A percentile compares a stretch with the other conserved stretches of the same genome.
phyloP scores from a whole-genome alignment of 1,140 invertebrate species.

The Heliconius hewitsoni region DNA sequence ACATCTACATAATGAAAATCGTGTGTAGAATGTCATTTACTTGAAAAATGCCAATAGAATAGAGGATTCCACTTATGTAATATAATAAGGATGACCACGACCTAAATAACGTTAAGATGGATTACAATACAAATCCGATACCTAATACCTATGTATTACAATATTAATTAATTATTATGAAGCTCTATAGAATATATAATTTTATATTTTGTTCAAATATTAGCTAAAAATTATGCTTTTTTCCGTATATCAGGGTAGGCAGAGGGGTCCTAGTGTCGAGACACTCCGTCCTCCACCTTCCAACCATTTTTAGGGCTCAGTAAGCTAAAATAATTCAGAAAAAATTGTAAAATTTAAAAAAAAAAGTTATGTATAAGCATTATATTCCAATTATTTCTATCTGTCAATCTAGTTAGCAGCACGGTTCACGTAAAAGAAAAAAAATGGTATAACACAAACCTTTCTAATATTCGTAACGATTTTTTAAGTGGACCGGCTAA shows the following conservation, averaged over 20 bases:
- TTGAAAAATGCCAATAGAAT: constrained; percentile 5
- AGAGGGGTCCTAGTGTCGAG: no score
- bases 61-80: constrained; percentile 12
- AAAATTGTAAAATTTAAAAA: not conserved
- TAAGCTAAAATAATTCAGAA: no score
- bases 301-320: no score
- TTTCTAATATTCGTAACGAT: constrained; percentile 34
- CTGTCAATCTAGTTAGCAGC: not conserved
- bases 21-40: not conserved
- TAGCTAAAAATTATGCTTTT: not conserved
- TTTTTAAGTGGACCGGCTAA: constrained; percentile 39
- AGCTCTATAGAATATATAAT: not conserved
- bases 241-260: no score
- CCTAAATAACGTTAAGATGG: constrained; percentile 23
- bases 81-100: constrained; percentile 22
- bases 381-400: not conserved
- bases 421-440: not conserved
- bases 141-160: constrained; percentile 28
- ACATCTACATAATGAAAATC: not conserved
- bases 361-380: not conserved
- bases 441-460: not conserved
- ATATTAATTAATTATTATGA: constrained; percentile 14
- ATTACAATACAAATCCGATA: constrained; percentile 30
- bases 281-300: no score
- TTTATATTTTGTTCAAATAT: not conserved